Evolutionary conservation across 2,888 invertebrate genomes (phyloP).

Genomic region (Chorisops tibialis): DNA sequence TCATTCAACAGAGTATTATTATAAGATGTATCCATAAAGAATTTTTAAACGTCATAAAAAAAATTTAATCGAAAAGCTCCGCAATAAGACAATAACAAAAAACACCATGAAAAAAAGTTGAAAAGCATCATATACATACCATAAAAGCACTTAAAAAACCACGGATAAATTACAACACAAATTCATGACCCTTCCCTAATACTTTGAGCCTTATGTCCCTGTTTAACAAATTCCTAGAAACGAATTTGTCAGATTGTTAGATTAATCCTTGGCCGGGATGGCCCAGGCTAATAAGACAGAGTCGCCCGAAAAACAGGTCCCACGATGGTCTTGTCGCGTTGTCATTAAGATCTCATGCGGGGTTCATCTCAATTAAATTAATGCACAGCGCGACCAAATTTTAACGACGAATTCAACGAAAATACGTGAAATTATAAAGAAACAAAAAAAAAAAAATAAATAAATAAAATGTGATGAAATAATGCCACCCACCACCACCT

Average conservation of each 20-base stretch:
- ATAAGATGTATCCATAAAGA: no score
- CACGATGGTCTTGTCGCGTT: constrained; percentile 14
- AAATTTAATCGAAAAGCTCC: no score
- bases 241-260: constrained; percentile 20
- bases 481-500: background rate
- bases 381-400: constrained; percentile 34
- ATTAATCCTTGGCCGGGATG: constrained; percentile 14
- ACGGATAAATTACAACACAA: no score
- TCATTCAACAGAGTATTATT: no score
- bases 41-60: no score
- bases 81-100: no score
- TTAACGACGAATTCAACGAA: background rate
- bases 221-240: constrained; percentile 14
- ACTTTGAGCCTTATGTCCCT: constrained; percentile 15
- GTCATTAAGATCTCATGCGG: constrained; percentile 33
- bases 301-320: background rate
- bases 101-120: no score
- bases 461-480: background rate
- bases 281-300: constrained; percentile 9
- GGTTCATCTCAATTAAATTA: constrained; percentile 39
- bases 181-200: background rate
- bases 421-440: constrained; percentile 1
- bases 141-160: no score
- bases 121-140: no score
- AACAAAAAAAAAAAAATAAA: constrained; percentile 4